Base-by-base conservation (phyloP, 1,140 invertebrate genomes). In the Drosophila nannoptera region DNA sequence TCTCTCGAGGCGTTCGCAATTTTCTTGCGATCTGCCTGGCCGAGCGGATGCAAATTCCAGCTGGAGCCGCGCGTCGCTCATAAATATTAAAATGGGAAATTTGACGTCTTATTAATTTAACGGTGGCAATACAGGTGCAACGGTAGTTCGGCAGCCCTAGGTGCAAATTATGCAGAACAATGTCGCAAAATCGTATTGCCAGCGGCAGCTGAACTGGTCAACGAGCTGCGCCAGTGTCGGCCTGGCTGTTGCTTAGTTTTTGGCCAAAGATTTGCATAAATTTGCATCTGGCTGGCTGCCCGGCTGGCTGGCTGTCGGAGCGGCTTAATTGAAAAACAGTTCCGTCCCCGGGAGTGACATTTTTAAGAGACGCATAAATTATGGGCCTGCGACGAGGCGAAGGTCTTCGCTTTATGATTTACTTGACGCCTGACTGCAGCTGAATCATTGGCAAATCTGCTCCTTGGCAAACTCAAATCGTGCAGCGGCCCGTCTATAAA, bases 61-160 rank as follows among this genome's bases (percentile, higher is more conserved):
- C 54, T 42, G 49, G 43, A 58, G 43, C 32, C 7, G 12, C 33
- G 43, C 32, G 50, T 52, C 45, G 61, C 76, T 80, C 80, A 83
- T 84, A 83, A 83, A 83, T 83, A 83, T 83, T 86, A 83, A 83
- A 83, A 83, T 80, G 80, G 60, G 59, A 70, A 83, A 73, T 83
- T 84, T 80, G 43, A 70, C 76, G 80, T 80, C 78, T 83, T 83
- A 83, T 83, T 83, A 83, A 83, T 83, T 83, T 83, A 83, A 80
- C 77, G 76, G 61, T 78, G 72, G 76, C 82, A 72, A 66, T 75
- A 38, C 49, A 68, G 68, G 35, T 62, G 42, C 73, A 75, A 69
- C 75, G 78, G 78, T 83, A 78, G 76, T 78, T 76, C 62, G 56
- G 56, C 62, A 58, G 48, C 69, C 68, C 58, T 53, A 77, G 73